Evolutionary conservation across 1,140 invertebrate genomes (phyloP).

Genomic region (Gonioctena quinquepunctata): DNA sequence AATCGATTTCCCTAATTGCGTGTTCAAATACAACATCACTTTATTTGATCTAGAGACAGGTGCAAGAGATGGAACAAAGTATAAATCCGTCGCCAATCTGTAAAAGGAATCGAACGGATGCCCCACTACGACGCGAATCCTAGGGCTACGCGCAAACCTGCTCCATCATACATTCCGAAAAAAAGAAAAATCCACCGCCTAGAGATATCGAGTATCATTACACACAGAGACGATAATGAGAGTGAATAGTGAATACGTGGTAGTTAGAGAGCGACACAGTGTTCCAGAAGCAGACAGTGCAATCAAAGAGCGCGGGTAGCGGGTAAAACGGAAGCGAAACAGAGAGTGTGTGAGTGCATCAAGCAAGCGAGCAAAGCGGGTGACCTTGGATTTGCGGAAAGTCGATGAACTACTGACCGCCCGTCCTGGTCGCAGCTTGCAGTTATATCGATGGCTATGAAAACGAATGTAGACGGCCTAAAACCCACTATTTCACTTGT

Average conservation of each 20-base stretch:
- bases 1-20: too few relatives aligned
- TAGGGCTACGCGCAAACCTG: neutral
- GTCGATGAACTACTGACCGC: slow-evolving; percentile 15
- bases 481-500: neutral
- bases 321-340: slow-evolving; percentile 10
- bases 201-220: neutral
- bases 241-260: neutral
- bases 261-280: neutral
- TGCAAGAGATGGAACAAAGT: too few relatives aligned
- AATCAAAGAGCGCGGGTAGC: slow-evolving; percentile 5
- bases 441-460: slow-evolving; percentile 21
- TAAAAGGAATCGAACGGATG: neutral
- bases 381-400: slow-evolving; percentile 21
- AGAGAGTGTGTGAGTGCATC: neutral
- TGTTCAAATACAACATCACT: too few relatives aligned
- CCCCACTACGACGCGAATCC: neutral
- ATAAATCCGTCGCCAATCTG: neutral
- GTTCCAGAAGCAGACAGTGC: neutral
- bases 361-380: neutral
- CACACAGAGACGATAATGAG: neutral
- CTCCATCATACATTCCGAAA: too few relatives aligned
- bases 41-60: too few relatives aligned
- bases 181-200: neutral
- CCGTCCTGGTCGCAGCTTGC: slow-evolving; percentile 5
- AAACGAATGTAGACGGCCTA: slow-evolving; percentile 10